These are phyloP conservation scores for Synanthedon myopaeformis DNA, from an alignment of 2,888 invertebrate species.

Conservation along the genomic window DNA sequence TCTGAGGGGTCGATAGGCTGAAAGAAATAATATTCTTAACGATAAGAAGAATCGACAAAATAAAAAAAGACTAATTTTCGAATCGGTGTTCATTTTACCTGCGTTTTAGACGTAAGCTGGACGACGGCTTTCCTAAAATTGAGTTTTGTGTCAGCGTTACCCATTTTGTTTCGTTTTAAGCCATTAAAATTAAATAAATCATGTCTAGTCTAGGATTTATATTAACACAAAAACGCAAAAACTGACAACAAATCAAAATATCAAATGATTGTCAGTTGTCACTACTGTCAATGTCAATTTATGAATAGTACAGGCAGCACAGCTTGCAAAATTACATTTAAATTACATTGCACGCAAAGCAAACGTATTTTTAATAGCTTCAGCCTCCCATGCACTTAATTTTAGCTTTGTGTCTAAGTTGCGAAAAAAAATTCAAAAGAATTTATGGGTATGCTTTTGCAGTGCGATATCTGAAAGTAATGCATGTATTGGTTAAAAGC, in stretches of 20 bases:
- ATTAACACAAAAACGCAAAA: slow-evolving; percentile 29
- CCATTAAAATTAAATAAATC: slow-evolving; percentile 16
- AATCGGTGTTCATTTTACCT: slow-evolving; percentile 69
- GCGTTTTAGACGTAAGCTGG: slow-evolving; percentile 95
- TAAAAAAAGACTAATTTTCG: neutral
- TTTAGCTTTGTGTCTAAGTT: too few species aligned
- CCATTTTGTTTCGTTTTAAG: slow-evolving; percentile 75
- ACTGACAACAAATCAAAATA: slow-evolving; percentile 8
- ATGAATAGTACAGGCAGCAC: too few species aligned
- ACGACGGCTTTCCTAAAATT: slow-evolving; percentile 99
- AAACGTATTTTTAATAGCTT: too few species aligned
- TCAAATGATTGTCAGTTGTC: too few species aligned
- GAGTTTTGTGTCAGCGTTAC: slow-evolving; percentile 97
- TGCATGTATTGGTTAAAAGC: too few species aligned
- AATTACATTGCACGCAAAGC: too few species aligned
- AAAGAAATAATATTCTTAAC: slow-evolving; percentile 8
- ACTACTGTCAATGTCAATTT: too few species aligned
- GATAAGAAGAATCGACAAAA: neutral
- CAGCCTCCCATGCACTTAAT: too few species aligned
- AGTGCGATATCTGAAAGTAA: too few species aligned
- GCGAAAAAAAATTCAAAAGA: too few species aligned
- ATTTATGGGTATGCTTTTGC: too few species aligned
- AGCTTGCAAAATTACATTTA: too few species aligned
- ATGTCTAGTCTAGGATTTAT: slow-evolving; percentile 7
- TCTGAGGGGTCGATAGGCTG: slow-evolving; percentile 93